Conservation (phyloP, 2,888 invertebrate genomes). For the Apodemia hepburni region DNA sequence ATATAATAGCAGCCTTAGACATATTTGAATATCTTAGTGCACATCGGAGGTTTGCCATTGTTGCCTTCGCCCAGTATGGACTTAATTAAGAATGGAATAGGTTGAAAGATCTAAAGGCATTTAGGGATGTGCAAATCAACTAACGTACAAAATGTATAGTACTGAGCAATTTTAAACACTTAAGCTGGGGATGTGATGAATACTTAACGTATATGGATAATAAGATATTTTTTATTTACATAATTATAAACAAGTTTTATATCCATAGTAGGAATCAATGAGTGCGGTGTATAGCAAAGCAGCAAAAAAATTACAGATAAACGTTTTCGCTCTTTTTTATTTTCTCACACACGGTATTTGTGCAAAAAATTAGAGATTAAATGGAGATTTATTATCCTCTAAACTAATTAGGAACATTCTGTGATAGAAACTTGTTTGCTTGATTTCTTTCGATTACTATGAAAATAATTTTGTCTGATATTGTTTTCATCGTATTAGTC, state of each 20-base stretch:
- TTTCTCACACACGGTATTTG: no score
- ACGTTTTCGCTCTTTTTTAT: no score
- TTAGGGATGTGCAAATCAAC: constrained; percentile 39
- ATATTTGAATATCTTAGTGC: constrained; percentile 77
- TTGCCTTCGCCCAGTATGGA: constrained; percentile 74
- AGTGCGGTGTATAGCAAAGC: no score
- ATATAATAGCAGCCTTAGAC: constrained; percentile 72
- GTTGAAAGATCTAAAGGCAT: constrained; percentile 70
- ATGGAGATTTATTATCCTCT: no score
- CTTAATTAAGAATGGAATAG: constrained; percentile 75
- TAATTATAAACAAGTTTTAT: not conserved
- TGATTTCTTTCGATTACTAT: no score
- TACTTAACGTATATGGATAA: not conserved
- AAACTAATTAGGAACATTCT: no score
- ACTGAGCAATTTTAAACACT: not conserved
- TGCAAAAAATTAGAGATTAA: no score
- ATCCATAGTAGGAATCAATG: no score
- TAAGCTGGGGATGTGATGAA: not conserved
- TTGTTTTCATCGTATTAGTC: no score
- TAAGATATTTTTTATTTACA: not conserved
- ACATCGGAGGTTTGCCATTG: constrained; percentile 71
- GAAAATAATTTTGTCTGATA: no score
- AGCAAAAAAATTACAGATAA: no score
- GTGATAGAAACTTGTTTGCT: no score
- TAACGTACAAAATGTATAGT: constrained; percentile 14